phyloP scores from a whole-genome alignment of 2,888 invertebrate species.

The Tetragonisca angustula region DNA sequence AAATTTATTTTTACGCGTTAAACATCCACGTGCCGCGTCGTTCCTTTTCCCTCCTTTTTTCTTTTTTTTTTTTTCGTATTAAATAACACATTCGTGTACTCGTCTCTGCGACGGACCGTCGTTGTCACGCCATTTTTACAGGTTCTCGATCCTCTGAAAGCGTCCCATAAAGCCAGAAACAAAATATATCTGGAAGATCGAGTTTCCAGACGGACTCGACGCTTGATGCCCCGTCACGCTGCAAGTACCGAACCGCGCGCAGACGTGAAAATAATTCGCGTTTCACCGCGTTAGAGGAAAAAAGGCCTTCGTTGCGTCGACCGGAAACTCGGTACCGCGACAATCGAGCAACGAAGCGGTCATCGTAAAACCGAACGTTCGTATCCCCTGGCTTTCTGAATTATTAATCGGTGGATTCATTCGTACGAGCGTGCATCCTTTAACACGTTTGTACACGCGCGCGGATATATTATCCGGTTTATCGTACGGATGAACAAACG shows the following conservation, averaged over 20 bases:
- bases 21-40: not conserved
- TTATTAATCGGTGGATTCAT: constrained; percentile 36
- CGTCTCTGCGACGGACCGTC: not conserved
- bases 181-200: constrained; percentile 5
- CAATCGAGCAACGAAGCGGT: not conserved
- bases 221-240: not conserved
- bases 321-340: not conserved
- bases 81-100: not conserved
- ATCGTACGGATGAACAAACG: constrained; percentile 20
- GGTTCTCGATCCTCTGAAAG: too few relatives aligned
- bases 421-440: not conserved
- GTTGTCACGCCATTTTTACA: not conserved
- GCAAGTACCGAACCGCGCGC: constrained; percentile 8
- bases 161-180: not conserved
- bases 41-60: too few relatives aligned
- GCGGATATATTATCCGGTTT: constrained; percentile 48
- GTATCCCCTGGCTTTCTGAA: not conserved
- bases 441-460: not conserved
- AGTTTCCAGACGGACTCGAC: constrained; percentile 20
- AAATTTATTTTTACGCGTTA: not conserved
- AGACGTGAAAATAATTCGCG: not conserved
- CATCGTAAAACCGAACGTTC: constrained; percentile 34
- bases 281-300: not conserved
- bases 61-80: not conserved
- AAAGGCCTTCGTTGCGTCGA: not conserved